Percentiles rank a stretch among this genome's conserved stretches.
Evolutionary conservation across 2,113 vertebrate species (phyloP).

Genomic region (Aythya baeri): DNA sequence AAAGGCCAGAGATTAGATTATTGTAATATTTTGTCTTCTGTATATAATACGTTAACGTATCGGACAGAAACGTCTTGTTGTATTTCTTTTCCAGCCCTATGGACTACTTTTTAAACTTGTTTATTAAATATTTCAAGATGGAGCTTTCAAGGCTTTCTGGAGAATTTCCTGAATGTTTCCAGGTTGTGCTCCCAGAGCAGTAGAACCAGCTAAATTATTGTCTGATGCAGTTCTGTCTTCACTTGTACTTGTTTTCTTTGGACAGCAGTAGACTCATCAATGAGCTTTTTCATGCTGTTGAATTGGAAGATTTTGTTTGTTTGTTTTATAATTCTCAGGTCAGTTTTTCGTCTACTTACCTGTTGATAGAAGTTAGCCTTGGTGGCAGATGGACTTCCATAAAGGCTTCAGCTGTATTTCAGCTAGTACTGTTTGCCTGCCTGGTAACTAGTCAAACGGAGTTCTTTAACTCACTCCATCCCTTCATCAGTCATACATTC

Average conservation of each 20-base stretch:
- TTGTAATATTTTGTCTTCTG: neutral
- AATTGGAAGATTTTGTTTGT: neutral
- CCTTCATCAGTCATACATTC: neutral
- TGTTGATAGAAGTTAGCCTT: neutral
- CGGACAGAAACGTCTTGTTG: neutral
- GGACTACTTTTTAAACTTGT: neutral
- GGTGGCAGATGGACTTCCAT: neutral
- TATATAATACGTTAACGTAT: neutral
- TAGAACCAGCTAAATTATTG: neutral
- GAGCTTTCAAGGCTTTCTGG: neutral
- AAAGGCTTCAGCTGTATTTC: neutral
- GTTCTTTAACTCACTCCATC: neutral
- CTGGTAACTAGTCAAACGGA: neutral
- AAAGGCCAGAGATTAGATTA: neutral
- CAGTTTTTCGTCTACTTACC: neutral
- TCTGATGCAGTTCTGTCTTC: neutral
- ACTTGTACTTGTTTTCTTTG: neutral
- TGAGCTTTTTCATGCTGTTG: neutral
- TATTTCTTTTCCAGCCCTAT: neutral
- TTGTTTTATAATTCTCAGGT: neutral
- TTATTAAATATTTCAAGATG: constrained; percentile 14
- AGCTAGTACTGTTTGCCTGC: neutral
- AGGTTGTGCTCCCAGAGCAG: neutral
- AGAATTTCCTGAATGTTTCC: neutral
- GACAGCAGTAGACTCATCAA: neutral